Conservation (phyloP, 2,797 vertebrate genomes). For the Cynopterus sphinx region DNA sequence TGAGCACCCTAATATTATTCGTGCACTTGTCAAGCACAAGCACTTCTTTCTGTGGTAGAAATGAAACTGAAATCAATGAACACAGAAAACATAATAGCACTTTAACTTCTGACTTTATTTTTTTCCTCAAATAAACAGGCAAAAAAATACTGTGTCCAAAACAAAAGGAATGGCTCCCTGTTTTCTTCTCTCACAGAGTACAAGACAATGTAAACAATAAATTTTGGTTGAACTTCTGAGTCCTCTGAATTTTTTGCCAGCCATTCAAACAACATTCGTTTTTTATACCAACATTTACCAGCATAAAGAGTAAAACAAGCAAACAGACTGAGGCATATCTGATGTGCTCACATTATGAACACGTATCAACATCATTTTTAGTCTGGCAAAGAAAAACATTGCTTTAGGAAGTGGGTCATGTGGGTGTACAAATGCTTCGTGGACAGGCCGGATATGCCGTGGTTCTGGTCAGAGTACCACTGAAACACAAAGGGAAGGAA, state of each 20-base stretch:
- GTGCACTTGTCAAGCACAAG: background rate
- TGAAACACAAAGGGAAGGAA: constrained; percentile 84
- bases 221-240: constrained; percentile 57
- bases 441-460: constrained; percentile 90
- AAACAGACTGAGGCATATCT: background rate
- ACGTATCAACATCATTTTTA: constrained; percentile 48
- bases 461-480: constrained; percentile 98
- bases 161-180: background rate
- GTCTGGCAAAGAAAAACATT: constrained; percentile 89
- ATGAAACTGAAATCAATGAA: constrained; percentile 43
- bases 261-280: constrained; percentile 54
- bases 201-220: constrained; percentile 74
- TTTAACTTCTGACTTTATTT: constrained; percentile 82
- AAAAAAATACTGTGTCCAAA: constrained; percentile 44
- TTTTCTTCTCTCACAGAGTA: background rate
- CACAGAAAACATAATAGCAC: background rate
- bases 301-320: background rate
- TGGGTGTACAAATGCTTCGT: constrained; percentile 92
- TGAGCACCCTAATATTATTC: background rate
- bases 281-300: constrained; percentile 52
- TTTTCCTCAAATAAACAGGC: constrained; percentile 66
- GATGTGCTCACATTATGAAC: constrained; percentile 31
- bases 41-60: constrained; percentile 22
- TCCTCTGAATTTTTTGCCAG: constrained; percentile 45
- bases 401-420: constrained; percentile 96